phyloP scores from a whole-genome alignment of 2,113 vertebrate species.

The Ia io region DNA sequence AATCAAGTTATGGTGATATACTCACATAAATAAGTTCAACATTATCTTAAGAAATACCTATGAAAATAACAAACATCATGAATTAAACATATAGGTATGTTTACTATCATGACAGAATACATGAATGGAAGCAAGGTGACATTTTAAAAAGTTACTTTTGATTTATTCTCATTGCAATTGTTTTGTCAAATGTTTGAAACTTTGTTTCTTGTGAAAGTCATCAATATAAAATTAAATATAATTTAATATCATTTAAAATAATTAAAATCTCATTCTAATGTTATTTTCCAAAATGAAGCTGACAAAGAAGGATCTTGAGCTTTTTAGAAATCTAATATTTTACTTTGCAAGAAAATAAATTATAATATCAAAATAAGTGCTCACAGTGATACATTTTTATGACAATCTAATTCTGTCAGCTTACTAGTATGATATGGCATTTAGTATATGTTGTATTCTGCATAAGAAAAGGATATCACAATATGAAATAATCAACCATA shows the following conservation, averaged over 20 bases:
- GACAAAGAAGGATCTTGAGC: background rate
- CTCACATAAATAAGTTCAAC: background rate
- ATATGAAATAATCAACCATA: background rate
- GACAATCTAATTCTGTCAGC: background rate
- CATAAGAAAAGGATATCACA: background rate
- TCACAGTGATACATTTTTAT: background rate
- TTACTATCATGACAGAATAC: background rate
- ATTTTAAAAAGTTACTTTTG: background rate
- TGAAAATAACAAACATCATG: background rate
- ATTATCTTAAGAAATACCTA: background rate
- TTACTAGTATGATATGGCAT: background rate
- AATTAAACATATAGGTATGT: background rate
- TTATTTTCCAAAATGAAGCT: background rate
- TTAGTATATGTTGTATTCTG: background rate
- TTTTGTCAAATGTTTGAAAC: background rate
- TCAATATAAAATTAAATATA: background rate
- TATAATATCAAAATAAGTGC: conserved; percentile 3
- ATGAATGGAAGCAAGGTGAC: background rate
- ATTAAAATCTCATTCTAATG: background rate
- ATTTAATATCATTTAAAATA: conserved; percentile 32
- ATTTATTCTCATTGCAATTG: background rate
- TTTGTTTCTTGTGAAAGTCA: background rate
- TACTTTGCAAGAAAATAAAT: conserved; percentile 12
- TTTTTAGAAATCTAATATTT: conserved; percentile 12
- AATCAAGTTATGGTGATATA: background rate